phyloP scores from a whole-genome alignment of 1,140 invertebrate species.

The Dicyema japonicum region DNA sequence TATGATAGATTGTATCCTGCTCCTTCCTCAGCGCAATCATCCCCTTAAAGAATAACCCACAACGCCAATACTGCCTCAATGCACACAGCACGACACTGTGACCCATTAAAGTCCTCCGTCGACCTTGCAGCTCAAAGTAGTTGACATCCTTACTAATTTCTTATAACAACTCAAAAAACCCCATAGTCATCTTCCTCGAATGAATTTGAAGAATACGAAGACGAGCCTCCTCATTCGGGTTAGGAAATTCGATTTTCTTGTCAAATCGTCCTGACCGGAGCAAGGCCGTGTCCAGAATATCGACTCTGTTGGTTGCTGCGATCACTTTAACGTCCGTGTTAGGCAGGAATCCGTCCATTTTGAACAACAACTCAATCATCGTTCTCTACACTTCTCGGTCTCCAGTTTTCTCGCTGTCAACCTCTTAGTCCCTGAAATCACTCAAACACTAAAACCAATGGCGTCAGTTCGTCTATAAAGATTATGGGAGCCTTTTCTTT shows the following conservation, averaged over 20 bases:
- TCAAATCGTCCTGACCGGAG: constrained; percentile 5
- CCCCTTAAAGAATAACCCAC: constrained; percentile 81
- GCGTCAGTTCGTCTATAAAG: constrained; percentile 98
- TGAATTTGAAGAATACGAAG: constrained; percentile 83
- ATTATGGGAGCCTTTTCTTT: constrained; percentile 98
- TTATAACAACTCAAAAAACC: no score
- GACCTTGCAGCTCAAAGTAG: constrained; percentile 70
- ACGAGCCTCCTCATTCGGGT: constrained; percentile 88
- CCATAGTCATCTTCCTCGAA: constrained; percentile 75
- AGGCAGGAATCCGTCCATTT: constrained; percentile 88
- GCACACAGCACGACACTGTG: constrained; percentile 84
- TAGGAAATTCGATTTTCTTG: constrained; percentile 93
- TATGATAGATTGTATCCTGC: constrained; percentile 54
- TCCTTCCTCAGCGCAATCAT: constrained; percentile 73
- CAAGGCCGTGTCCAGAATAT: constrained; percentile 53
- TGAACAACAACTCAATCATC: constrained; percentile 90
- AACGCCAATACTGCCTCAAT: constrained; percentile 90
- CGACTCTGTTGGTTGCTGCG: constrained; percentile 64
- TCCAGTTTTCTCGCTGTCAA: constrained; percentile 98
- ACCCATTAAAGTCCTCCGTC: constrained; percentile 85
- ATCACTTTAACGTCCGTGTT: constrained; percentile 92
- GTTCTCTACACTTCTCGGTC: constrained; percentile 93
- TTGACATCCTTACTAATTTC: constrained; percentile 66
- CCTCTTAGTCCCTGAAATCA: constrained; percentile 71
- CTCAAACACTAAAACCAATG: constrained; percentile 76